Evolutionary conservation across 2,888 invertebrate species (phyloP).

Genomic region (Trissolcus japonicus): DNA sequence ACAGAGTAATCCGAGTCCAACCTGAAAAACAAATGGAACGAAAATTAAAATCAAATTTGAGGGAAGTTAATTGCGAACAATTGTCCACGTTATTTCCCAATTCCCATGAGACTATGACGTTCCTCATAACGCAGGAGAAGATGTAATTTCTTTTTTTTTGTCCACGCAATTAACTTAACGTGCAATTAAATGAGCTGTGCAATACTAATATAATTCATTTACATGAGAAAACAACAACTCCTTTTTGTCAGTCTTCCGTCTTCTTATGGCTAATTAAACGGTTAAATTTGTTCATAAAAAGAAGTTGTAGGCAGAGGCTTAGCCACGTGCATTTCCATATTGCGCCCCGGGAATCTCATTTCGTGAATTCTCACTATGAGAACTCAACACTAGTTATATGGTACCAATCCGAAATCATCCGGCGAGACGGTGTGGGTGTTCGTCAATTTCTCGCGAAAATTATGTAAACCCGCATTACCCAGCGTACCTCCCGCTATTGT

Average conservation of each 20-base stretch:
- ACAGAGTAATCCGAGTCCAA: constrained; percentile 63
- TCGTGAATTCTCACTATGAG: constrained; percentile 62
- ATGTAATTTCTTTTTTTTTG: no score
- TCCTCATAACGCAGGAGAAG: no score
- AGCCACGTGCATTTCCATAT: constrained; percentile 40
- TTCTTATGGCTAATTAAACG: constrained; percentile 63
- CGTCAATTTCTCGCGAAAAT: constrained; percentile 62
- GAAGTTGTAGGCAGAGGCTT: constrained; percentile 62
- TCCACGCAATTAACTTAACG: no score
- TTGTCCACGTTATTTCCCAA: no score
- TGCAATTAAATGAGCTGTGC: no score
- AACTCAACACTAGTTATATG: constrained; percentile 58
- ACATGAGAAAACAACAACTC: constrained; percentile 43
- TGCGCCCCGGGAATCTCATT: constrained; percentile 46
- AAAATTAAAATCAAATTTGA: no score
- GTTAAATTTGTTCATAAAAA: constrained; percentile 56
- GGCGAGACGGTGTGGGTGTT: constrained; percentile 54
- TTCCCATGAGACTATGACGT: no score
- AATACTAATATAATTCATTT: constrained; percentile 52
- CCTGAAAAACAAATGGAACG: constrained; percentile 63
- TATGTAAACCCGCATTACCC: constrained; percentile 65
- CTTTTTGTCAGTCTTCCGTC: constrained; percentile 45
- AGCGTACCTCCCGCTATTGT: constrained; percentile 46
- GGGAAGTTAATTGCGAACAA: no score
- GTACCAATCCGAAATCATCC: constrained; percentile 53